Conservation (phyloP, 64 coral and sea anemone species). For the Catalaphyllia jardinei region DNA sequence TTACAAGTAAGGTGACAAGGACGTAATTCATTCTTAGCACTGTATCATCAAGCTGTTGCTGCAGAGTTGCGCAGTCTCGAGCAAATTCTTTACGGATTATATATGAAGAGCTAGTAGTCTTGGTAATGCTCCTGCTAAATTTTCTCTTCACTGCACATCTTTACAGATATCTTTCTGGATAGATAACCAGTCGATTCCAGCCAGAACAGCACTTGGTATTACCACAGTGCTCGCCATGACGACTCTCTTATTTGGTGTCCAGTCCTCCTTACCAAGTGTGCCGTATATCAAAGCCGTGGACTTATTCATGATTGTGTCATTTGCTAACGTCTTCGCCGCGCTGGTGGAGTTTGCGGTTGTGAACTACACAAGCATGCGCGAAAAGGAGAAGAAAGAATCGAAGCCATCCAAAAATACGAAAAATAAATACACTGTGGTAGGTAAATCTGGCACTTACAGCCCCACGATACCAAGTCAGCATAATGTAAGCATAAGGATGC, state of each 20-base stretch:
- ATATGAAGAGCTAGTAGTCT: no score
- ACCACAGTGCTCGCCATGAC: slow-evolving; percentile 71
- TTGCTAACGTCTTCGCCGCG: slow-evolving; percentile 52
- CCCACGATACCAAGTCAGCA: background rate
- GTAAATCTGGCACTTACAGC: background rate
- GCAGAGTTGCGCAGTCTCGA: no score
- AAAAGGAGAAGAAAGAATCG: slow-evolving; percentile 14
- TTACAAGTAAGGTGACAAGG: no score
- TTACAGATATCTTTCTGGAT: slow-evolving; percentile 50
- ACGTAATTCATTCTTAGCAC: no score
- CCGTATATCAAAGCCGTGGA: slow-evolving; percentile 71
- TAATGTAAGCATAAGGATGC: background rate
- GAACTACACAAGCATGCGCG: slow-evolving; percentile 40
- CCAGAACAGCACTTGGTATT: slow-evolving; percentile 58
- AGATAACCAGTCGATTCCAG: slow-evolving; percentile 58
- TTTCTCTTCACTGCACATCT: background rate
- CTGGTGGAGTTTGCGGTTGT: slow-evolving; percentile 64
- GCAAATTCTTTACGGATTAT: no score
- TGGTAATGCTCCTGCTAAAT: background rate
- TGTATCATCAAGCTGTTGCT: no score
- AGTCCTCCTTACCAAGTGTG: slow-evolving; percentile 52
- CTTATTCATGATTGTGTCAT: slow-evolving; percentile 56
- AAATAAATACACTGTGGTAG: slow-evolving; percentile 33
- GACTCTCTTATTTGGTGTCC: slow-evolving; percentile 63
- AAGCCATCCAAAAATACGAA: slow-evolving; percentile 22